Evolutionary conservation across 1,140 invertebrate genomes (phyloP).

Genomic region (Nylanderia fulva): DNA sequence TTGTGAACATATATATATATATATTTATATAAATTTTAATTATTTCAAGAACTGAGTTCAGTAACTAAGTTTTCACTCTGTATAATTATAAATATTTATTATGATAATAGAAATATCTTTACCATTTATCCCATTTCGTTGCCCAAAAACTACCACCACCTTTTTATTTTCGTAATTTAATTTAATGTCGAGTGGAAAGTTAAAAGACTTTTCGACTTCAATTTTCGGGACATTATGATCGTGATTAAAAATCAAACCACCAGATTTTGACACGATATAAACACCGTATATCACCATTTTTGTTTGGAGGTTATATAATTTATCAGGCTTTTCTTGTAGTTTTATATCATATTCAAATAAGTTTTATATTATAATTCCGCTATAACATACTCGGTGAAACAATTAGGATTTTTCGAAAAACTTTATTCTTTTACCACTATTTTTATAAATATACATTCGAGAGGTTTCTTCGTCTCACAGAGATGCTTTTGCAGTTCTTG

Average conservation of each 20-base stretch:
- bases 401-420: neutral
- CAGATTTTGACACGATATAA: slow-evolving; percentile 98
- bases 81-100: neutral
- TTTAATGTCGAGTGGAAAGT: slow-evolving; percentile 96
- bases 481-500: too few relatives aligned
- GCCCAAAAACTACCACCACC: slow-evolving; percentile 97
- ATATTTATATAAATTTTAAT: neutral
- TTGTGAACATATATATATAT: too few relatives aligned
- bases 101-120: slow-evolving; percentile 69
- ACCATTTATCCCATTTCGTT: slow-evolving; percentile 97
- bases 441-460: neutral
- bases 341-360: neutral
- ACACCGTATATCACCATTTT: slow-evolving; percentile 97
- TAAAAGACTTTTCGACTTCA: slow-evolving; percentile 96
- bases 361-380: neutral
- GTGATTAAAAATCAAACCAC: slow-evolving; percentile 98
- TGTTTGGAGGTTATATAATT: neutral
- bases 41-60: too few relatives aligned
- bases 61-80: too few relatives aligned
- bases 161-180: slow-evolving; percentile 96
- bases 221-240: slow-evolving; percentile 96
- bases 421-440: neutral
- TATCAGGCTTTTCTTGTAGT: neutral
- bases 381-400: neutral
- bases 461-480: too few relatives aligned